Conservation (phyloP, 2,888 invertebrate genomes). For the Tetheella fluctuosa region DNA sequence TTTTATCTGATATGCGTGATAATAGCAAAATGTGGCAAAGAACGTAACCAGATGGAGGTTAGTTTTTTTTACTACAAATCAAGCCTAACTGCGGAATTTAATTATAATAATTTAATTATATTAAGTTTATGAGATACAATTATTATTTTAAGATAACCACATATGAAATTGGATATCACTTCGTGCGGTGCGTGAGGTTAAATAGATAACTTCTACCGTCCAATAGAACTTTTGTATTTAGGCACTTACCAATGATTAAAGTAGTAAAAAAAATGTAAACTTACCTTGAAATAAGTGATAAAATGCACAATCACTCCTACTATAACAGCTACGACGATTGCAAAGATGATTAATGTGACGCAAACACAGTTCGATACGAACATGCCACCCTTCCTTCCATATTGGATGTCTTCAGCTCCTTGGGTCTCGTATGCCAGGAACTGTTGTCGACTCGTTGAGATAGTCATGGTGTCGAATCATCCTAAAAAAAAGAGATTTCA, state of each 20-base stretch:
- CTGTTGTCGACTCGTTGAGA: constrained; percentile 83
- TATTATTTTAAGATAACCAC: constrained; percentile 33
- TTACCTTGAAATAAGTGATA: constrained; percentile 73
- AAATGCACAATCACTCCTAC: constrained; percentile 76
- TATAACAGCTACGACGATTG: constrained; percentile 61
- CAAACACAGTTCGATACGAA: constrained; percentile 86
- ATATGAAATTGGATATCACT: constrained; percentile 35
- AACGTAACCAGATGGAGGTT: neutral
- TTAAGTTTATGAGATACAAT: constrained; percentile 28
- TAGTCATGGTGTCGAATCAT: constrained; percentile 66
- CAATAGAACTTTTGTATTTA: neutral
- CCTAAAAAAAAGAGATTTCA: constrained; percentile 48
- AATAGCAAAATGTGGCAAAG: neutral
- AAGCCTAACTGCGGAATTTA: constrained; percentile 41
- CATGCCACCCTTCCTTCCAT: constrained; percentile 85
- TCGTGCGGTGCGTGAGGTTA: constrained; percentile 13
- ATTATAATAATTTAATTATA: constrained; percentile 28
- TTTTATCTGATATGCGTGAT: neutral
- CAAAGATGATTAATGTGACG: constrained; percentile 63
- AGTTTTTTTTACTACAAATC: neutral
- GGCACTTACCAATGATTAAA: neutral
- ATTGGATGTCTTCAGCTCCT: constrained; percentile 80
- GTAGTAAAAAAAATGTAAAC: constrained; percentile 16
- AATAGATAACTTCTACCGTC: constrained; percentile 14
- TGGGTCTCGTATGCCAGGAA: constrained; percentile 84